phyloP scores from a whole-genome alignment of 2,113 vertebrate species.

The Labeo rohita region DNA sequence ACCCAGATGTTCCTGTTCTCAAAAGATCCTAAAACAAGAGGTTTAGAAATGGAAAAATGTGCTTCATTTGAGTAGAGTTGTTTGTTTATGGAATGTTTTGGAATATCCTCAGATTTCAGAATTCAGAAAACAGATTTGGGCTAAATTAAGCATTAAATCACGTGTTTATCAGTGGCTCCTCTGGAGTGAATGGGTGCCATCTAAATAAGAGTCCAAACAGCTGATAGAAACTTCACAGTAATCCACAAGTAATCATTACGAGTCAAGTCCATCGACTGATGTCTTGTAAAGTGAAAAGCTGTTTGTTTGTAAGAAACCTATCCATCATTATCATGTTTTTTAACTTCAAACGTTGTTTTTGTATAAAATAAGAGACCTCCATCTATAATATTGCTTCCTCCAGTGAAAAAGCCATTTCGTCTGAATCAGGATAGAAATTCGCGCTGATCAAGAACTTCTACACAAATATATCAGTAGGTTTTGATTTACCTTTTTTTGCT shows the following conservation, averaged over 20 bases:
- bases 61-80: neutral
- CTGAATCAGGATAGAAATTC: no score
- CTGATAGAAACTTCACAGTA: neutral
- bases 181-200: neutral
- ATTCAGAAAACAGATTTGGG: neutral
- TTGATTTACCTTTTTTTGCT: neutral
- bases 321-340: no score
- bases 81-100: neutral
- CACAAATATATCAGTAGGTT: neutral
- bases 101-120: neutral
- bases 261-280: neutral
- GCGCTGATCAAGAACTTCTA: neutral
- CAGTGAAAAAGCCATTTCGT: no score
- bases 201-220: neutral
- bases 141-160: neutral
- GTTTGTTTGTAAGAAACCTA: neutral
- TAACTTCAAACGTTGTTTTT: no score
- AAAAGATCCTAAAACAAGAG: neutral
- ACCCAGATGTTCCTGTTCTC: constrained; percentile 49
- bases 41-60: constrained; percentile 1
- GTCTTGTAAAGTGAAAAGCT: neutral
- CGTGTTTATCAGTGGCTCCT: neutral
- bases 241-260: neutral
- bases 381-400: no score
- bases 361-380: no score